These are phyloP conservation scores for Metopolophium dirhodum DNA, from an alignment of 1,140 invertebrate species.

Conservation along the genomic window DNA sequence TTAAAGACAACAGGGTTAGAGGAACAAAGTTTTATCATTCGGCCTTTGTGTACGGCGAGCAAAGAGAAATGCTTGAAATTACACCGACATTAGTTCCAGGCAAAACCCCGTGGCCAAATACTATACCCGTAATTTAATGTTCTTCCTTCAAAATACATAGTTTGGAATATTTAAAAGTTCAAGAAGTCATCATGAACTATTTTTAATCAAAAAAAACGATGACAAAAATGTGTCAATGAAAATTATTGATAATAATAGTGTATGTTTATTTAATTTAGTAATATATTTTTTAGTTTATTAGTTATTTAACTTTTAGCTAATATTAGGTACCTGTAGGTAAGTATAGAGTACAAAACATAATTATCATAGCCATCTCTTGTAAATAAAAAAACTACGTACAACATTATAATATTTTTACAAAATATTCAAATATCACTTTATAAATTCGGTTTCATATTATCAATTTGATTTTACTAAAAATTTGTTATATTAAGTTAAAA, in stretches of 20 bases:
- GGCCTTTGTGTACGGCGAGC: not conserved
- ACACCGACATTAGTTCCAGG: not conserved
- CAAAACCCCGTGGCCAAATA: not conserved
- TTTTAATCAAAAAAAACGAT: not conserved
- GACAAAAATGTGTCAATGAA: not conserved
- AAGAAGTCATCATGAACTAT: not conserved
- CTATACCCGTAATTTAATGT: constrained; percentile 18
- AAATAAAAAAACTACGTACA: not conserved
- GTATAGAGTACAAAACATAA: not conserved
- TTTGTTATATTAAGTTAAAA: no score
- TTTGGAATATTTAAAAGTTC: constrained; percentile 15
- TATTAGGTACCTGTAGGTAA: not conserved
- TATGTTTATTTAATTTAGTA: not conserved
- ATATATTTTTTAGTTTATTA: not conserved
- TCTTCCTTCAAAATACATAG: not conserved
- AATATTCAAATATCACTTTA: no score
- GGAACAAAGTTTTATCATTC: constrained; percentile 35
- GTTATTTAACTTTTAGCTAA: not conserved
- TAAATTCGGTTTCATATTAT: no score
- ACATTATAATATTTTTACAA: no score
- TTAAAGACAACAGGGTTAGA: not conserved
- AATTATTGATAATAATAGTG: not conserved
- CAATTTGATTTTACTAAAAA: no score
- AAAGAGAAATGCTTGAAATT: constrained; percentile 37
- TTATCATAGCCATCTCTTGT: not conserved